Percentiles rank a stretch among this genome's conserved stretches.
Conservation (phyloP, 2,113 vertebrate genomes). For the Cryptotis parvus region DNA sequence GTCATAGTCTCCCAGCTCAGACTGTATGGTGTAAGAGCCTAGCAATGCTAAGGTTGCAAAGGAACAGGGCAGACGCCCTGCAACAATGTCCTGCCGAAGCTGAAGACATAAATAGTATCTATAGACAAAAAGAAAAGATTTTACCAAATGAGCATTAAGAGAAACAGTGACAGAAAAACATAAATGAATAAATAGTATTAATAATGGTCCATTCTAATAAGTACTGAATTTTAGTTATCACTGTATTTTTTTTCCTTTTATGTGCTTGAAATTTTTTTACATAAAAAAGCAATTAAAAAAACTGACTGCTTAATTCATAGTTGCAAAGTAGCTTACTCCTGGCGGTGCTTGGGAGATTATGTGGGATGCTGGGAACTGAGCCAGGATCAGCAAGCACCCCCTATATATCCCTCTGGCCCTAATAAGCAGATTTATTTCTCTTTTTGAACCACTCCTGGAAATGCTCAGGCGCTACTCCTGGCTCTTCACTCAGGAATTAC, state of each 20-base stretch:
- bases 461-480: no score
- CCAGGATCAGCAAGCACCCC: no score
- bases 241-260: conserved; percentile 19
- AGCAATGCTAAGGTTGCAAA: conserved; percentile 97
- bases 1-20: conserved; percentile 97
- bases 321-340: no score
- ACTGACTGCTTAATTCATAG: no score
- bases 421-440: no score
- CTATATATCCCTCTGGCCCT: no score
- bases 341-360: no score
- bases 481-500: no score
- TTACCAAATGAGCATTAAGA: neutral
- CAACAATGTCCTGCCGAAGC: conserved; percentile 95
- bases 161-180: neutral
- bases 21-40: conserved; percentile 97
- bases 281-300: neutral
- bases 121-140: conserved; percentile 17
- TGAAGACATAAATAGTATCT: conserved; percentile 98
- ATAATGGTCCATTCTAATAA: neutral
- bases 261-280: conserved; percentile 30
- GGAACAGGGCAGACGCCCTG: conserved; percentile 95
- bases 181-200: conserved; percentile 12
- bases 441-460: no score
- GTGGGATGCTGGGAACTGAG: no score
- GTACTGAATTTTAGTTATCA: neutral